phyloP scores from a whole-genome alignment of 1,140 invertebrate species.

The Antheraea pernyi region DNA sequence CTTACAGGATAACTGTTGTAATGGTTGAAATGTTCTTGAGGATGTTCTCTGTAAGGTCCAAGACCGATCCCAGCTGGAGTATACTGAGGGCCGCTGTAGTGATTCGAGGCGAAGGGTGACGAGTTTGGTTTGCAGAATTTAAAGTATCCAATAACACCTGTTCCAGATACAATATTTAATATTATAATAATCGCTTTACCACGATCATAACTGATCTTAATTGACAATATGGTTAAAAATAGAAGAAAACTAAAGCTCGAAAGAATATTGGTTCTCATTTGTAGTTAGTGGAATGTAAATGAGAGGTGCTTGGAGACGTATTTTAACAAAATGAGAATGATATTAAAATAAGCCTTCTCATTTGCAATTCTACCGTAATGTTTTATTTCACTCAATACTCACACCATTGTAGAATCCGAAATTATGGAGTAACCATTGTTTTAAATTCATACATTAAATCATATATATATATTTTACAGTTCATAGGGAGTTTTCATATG shows the following conservation, averaged over 20 bases:
- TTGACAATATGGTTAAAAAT: neutral
- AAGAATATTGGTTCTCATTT: neutral
- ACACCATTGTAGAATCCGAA: too few relatives aligned
- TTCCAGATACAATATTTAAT: neutral
- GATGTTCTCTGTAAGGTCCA: slow-evolving; percentile 76
- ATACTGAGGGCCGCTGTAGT: slow-evolving; percentile 81
- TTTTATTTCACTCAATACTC: too few relatives aligned
- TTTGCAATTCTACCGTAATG: too few relatives aligned
- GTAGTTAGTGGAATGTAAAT: too few relatives aligned
- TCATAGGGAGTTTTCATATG: too few relatives aligned
- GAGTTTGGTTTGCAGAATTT: slow-evolving; percentile 85
- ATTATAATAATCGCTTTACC: neutral
- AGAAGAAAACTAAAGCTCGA: neutral
- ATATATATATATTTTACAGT: too few relatives aligned
- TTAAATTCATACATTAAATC: too few relatives aligned
- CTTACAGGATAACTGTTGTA: slow-evolving; percentile 62
- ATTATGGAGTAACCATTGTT: too few relatives aligned
- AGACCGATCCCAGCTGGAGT: slow-evolving; percentile 81
- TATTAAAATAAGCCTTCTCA: too few relatives aligned
- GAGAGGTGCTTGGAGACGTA: too few relatives aligned
- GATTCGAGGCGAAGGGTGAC: slow-evolving; percentile 75
- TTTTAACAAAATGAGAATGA: too few relatives aligned
- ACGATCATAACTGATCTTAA: neutral
- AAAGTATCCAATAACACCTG: slow-evolving; percentile 88
- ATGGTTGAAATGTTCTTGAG: slow-evolving; percentile 66